Percentiles rank a stretch among this genome's conserved stretches.
These are phyloP conservation scores for Acrocephalus arundinaceus DNA, from an alignment of 2,113 vertebrate genomes.

Conservation along the genomic window DNA sequence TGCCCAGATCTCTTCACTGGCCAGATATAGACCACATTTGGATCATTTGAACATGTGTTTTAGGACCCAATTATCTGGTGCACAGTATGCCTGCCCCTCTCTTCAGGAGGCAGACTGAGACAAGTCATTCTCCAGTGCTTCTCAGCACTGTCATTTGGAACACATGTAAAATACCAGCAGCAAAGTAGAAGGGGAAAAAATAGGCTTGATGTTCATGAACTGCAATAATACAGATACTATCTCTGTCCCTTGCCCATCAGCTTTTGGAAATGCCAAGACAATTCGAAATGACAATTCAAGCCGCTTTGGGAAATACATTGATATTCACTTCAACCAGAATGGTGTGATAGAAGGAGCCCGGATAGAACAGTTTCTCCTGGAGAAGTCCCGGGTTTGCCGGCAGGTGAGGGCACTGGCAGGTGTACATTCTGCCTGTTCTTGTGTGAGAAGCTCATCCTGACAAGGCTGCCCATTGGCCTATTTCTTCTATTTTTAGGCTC, in stretches of 20 bases:
- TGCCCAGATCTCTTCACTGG: background rate
- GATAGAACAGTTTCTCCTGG: slow-evolving; percentile 93
- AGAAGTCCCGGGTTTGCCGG: slow-evolving; percentile 94
- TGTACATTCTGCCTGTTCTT: background rate
- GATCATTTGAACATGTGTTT: background rate
- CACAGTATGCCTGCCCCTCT: background rate
- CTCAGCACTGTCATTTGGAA: background rate
- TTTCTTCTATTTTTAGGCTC: slow-evolving; percentile 75
- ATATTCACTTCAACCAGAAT: slow-evolving; percentile 84
- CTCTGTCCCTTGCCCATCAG: slow-evolving; percentile 64
- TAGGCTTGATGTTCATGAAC: background rate
- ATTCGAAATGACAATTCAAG: slow-evolving; percentile 96
- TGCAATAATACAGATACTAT: background rate
- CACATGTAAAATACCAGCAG: background rate
- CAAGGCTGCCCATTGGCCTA: background rate
- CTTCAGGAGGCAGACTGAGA: background rate
- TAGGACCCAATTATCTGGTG: background rate
- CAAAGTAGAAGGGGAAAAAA: background rate
- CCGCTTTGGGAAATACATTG: slow-evolving; percentile 96
- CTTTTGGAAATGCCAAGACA: slow-evolving; percentile 97
- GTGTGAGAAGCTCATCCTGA: background rate
- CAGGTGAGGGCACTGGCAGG: slow-evolving; percentile 79
- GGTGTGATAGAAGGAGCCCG: slow-evolving; percentile 90
- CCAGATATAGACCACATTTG: background rate
- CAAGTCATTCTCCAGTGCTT: background rate